Conservation (phyloP, 2,113 vertebrate genomes). For the Cacatua alba region DNA sequence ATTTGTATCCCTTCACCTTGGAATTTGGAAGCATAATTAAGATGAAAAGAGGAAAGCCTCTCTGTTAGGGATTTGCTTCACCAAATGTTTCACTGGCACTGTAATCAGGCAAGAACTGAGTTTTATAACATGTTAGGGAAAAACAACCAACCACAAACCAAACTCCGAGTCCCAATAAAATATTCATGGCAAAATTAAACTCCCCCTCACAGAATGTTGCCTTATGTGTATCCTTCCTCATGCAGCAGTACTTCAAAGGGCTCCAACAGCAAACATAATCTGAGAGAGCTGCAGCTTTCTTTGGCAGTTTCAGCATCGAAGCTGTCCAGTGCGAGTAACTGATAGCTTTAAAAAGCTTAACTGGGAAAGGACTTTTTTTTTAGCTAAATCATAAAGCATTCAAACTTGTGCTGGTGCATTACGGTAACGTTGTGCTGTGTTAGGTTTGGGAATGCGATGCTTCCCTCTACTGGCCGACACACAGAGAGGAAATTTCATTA, state of each 20-base stretch:
- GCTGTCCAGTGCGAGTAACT: no score
- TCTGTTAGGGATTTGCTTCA: background rate
- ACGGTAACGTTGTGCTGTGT: rapidly evolving
- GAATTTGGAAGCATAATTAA: background rate
- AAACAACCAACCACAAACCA: rapidly evolving
- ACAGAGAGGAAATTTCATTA: background rate
- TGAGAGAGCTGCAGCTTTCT: background rate
- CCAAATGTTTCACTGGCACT: background rate
- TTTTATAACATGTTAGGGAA: background rate
- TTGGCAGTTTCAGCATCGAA: background rate
- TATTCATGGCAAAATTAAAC: rapidly evolving
- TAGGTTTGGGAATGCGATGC: background rate
- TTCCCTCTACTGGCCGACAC: constrained; percentile 35
- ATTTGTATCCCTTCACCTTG: background rate
- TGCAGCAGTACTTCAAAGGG: no score
- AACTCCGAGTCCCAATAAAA: background rate
- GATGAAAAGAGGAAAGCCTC: background rate
- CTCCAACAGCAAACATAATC: background rate
- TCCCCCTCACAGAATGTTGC: background rate
- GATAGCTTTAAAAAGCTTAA: background rate
- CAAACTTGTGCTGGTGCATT: rapidly evolving
- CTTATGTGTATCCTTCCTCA: background rate
- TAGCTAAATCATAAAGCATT: rapidly evolving
- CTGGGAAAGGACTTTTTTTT: rapidly evolving
- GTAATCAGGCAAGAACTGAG: background rate